Base-by-base conservation (phyloP, 2,113 vertebrate species). In the Nycticryphes semicollaris region DNA sequence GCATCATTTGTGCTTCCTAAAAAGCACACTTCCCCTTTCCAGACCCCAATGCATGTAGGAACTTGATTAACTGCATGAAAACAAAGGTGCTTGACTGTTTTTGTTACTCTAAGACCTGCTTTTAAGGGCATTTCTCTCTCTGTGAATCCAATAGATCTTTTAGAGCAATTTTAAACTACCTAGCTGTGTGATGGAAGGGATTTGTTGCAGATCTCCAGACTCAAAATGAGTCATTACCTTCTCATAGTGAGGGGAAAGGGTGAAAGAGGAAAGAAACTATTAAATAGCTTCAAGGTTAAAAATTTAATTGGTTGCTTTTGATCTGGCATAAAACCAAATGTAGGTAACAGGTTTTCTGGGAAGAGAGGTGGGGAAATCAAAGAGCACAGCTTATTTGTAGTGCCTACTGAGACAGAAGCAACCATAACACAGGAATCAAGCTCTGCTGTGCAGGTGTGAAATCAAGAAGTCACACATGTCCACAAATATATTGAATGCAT, bases 381-480 rank as follows among this genome's bases (percentile, higher is more conserved):
- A 78, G 54, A 90, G 63, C 63, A 20, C 64, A 92, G 89, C 70
- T 91, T 91, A 86, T 86, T 95, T 91, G 84, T 74, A 59, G 62
- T 51, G 50, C 51, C 84, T 91, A 70, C 59, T 50, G 92, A 90
- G 75, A 83, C 53, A 93, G 78, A 87, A 94, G 74, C 31, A 90
- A 64, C 37, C 4, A 11, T 67, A 73, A 48, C 80, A 39, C 3
- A 54, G 67, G 41, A 93, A 82, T 84, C 37, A 56, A 93, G 67
- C 35, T 93, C 78, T 87, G 70, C 89, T 80, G 81, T 0, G 7
- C 62, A 89, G 67, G 87, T 95, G 92, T 94, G 75, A 93, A 95
- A 94, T 54, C 5, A 8, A 90, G 50, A 66, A 79, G 78, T 85
- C 39, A 16, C 70, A 54, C n/a, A 23, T 6, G 27, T 90, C 75